Percentiles rank a stretch among this genome's conserved stretches.
phyloP scores from a whole-genome alignment of 2,797 vertebrate genomes.

The Cryptoprocta ferox region DNA sequence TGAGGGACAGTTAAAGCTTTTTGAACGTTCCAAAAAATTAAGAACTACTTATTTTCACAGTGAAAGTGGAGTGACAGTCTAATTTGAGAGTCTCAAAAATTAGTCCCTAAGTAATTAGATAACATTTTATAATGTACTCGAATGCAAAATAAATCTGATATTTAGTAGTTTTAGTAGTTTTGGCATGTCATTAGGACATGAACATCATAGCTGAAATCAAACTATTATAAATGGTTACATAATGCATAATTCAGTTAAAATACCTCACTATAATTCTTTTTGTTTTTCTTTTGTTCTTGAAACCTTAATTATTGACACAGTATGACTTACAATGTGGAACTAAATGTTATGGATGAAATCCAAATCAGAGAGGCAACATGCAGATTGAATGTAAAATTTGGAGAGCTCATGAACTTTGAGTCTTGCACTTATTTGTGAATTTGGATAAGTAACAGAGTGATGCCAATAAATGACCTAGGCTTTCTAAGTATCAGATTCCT shows the following conservation, averaged over 20 bases:
- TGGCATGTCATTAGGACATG: neutral
- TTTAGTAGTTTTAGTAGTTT: conserved; percentile 19
- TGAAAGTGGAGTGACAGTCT: neutral
- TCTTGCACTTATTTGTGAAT: neutral
- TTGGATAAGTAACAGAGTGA: neutral
- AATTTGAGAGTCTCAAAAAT: neutral
- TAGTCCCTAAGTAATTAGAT: conserved; percentile 28
- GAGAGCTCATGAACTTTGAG: neutral
- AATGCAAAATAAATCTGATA: conserved; percentile 46
- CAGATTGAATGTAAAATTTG: neutral
- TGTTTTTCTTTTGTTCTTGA: neutral
- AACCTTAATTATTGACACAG: neutral
- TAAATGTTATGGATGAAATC: neutral
- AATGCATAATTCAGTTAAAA: conserved; percentile 52
- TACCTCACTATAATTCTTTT: neutral
- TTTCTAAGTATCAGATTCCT: neutral
- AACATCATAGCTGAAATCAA: conserved; percentile 23
- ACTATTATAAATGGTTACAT: neutral
- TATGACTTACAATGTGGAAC: neutral
- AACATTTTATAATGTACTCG: neutral
- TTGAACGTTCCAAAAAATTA: neutral
- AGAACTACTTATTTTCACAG: conserved; percentile 15
- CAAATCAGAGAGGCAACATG: neutral
- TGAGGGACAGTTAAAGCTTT: neutral
- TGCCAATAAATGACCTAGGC: neutral